phyloP scores from a whole-genome alignment of 2,113 vertebrate genomes.

The Pardalotus punctatus region DNA sequence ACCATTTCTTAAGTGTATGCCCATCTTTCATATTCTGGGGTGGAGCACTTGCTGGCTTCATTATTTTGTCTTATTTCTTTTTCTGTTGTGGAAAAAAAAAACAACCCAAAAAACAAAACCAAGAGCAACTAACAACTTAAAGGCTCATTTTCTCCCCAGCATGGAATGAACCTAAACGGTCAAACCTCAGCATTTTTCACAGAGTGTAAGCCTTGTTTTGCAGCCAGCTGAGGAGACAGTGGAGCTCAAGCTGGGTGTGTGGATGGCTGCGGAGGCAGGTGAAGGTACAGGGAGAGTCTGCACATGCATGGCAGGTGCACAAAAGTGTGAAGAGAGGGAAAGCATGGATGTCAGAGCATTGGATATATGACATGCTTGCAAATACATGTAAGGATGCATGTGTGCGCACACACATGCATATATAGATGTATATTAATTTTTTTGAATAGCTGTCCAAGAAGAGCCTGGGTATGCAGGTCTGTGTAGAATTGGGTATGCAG shows the following conservation, averaged over 20 bases:
- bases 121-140: neutral
- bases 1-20: neutral
- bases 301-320: neutral
- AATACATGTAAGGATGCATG: neutral
- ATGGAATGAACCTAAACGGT: neutral
- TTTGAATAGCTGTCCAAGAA: neutral
- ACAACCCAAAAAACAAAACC: neutral
- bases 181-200: slow-evolving; percentile 29
- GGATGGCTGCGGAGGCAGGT: neutral
- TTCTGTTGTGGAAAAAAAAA: neutral
- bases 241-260: neutral
- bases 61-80: neutral
- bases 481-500: neutral
- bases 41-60: neutral
- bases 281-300: neutral
- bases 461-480: neutral
- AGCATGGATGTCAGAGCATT: neutral
- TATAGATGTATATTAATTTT: neutral
- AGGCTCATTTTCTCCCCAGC: neutral
- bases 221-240: neutral
- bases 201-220: neutral
- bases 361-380: neutral
- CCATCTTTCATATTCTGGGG: neutral
- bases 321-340: neutral
- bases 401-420: fast-evolving